Percentiles rank a stretch among this genome's conserved stretches.
phyloP scores from a whole-genome alignment of 1,140 invertebrate genomes.

The Spodoptera frugiperda region DNA sequence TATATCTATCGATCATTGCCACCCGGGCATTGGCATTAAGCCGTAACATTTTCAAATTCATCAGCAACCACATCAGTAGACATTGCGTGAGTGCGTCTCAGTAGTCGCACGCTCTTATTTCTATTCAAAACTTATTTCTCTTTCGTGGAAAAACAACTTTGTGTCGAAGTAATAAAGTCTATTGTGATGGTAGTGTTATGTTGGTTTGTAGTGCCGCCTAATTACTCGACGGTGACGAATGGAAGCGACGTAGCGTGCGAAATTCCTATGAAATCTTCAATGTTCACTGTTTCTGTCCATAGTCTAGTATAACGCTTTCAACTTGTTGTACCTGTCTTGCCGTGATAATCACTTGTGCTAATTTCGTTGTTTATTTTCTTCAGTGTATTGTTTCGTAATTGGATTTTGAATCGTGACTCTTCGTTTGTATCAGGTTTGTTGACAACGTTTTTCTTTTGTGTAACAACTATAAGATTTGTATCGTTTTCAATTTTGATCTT shows the following conservation, averaged over 20 bases:
- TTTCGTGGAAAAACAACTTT: conserved; percentile 55
- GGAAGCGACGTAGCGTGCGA: conserved; percentile 73
- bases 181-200: conserved; percentile 47
- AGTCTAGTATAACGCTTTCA: conserved; percentile 56
- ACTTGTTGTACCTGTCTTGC: conserved; percentile 45
- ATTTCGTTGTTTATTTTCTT: conserved; percentile 26
- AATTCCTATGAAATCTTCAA: conserved; percentile 79
- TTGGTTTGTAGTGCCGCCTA: conserved; percentile 63
- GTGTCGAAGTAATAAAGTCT: conserved; percentile 56
- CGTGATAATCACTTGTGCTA: conserved; percentile 32
- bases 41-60: conserved; percentile 59
- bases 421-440: conserved; percentile 25
- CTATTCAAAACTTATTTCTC: conserved; percentile 32
- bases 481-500: not conserved
- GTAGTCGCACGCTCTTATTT: conserved; percentile 71
- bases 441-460: not conserved
- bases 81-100: conserved; percentile 72
- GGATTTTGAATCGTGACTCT: conserved; percentile 15
- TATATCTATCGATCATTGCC: conserved; percentile 58
- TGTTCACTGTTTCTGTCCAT: conserved; percentile 58
- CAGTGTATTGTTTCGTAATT: conserved; percentile 20
- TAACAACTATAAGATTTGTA: not conserved
- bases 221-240: conserved; percentile 80
- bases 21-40: conserved; percentile 64
- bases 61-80: conserved; percentile 60